phyloP scores from a whole-genome alignment of 2,888 invertebrate genomes.

The Cataglyphis livida region DNA sequence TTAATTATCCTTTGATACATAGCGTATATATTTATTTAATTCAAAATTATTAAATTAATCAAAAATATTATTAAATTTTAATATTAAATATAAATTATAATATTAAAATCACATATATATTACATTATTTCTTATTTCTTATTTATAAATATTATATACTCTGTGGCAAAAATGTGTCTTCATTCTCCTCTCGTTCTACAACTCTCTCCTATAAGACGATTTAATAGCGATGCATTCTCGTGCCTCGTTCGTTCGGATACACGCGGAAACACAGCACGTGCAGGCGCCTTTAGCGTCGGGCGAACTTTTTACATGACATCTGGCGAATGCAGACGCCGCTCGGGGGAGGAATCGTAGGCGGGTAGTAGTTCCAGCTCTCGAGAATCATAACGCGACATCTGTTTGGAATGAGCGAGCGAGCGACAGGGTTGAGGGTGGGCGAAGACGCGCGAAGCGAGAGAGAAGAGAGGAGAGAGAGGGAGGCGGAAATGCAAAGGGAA shows the following conservation, averaged over 20 bases:
- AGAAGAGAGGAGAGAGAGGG: conserved; percentile 31
- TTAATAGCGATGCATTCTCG: neutral
- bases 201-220: neutral
- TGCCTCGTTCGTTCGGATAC: conserved; percentile 33
- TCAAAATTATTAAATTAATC: neutral
- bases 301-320: conserved; percentile 76
- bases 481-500: conserved; percentile 33
- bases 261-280: conserved; percentile 39
- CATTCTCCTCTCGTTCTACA: neutral
- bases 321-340: conserved; percentile 67
- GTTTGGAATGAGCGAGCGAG: conserved; percentile 77
- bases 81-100: neutral
- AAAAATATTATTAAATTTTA: neutral
- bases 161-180: neutral
- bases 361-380: conserved; percentile 49
- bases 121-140: neutral
- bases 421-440: conserved; percentile 12
- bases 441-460: conserved; percentile 16
- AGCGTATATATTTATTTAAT: neutral
- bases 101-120: neutral
- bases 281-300: conserved; percentile 40
- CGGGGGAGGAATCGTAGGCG: conserved; percentile 56
- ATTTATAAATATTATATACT: neutral
- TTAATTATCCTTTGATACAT: neutral
- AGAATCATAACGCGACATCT: conserved; percentile 80